These are phyloP conservation scores for Scrobipalpa costella DNA, from an alignment of 2,888 invertebrate genomes.

Conservation along the genomic window DNA sequence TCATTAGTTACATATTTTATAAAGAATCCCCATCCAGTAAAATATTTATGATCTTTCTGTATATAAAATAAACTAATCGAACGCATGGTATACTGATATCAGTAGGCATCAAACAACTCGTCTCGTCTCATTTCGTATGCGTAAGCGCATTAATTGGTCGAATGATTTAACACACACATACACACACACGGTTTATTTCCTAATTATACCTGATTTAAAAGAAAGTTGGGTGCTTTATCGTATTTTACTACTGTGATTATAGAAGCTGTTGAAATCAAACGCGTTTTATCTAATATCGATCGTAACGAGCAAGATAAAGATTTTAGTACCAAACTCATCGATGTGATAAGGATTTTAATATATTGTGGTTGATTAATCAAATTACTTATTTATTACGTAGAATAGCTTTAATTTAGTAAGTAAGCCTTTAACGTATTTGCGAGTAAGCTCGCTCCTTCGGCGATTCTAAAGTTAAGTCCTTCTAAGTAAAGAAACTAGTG, in stretches of 20 bases:
- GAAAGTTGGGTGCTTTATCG: slow-evolving; percentile 17
- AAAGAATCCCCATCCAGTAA: not conserved
- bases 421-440: too few species aligned
- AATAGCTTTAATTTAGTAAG: too few species aligned
- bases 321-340: too few species aligned
- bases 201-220: slow-evolving; percentile 9
- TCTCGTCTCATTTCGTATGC: not conserved
- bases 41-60: not conserved
- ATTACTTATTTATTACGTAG: too few species aligned
- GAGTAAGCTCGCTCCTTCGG: too few species aligned
- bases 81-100: not conserved
- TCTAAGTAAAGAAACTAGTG: too few species aligned
- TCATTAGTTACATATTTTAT: too few species aligned
- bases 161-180: slow-evolving; percentile 14
- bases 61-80: not conserved
- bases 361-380: too few species aligned
- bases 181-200: slow-evolving; percentile 16
- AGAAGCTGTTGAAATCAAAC: slow-evolving; percentile 1
- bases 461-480: too few species aligned
- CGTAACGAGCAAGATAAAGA: not conserved
- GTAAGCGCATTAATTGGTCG: not conserved
- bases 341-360: too few species aligned
- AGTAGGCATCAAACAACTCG: not conserved
- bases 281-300: not conserved
- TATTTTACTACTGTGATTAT: slow-evolving; percentile 30